phyloP scores from a whole-genome alignment of 2,888 invertebrate species.

The Thymelicus sylvestris region DNA sequence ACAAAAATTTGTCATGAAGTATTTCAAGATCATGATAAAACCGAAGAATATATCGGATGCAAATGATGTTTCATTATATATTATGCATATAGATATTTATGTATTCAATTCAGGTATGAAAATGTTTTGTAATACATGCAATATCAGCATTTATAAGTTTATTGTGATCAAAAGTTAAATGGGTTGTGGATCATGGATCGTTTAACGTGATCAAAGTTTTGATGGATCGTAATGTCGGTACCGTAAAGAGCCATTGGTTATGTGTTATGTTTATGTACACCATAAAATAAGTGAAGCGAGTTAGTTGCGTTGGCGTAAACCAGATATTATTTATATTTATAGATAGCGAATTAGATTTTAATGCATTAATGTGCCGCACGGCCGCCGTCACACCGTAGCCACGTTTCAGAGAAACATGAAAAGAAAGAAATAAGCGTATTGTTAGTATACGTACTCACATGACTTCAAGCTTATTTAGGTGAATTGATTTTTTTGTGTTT shows the following conservation, averaged over 20 bases:
- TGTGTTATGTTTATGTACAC: conserved; percentile 46
- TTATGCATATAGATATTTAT: neutral
- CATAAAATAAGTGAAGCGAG: conserved; percentile 61
- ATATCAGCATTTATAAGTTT: neutral
- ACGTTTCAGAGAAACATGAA: conserved; percentile 84
- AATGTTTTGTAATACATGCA: conserved; percentile 14
- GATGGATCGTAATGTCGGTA: conserved; percentile 46
- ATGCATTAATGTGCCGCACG: conserved; percentile 63
- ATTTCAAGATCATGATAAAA: no score
- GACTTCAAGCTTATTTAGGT: conserved; percentile 32
- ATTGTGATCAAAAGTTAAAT: neutral
- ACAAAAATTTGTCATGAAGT: no score
- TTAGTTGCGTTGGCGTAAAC: conserved; percentile 82
- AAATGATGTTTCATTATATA: no score
- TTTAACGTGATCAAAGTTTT: neutral
- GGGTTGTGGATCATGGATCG: neutral
- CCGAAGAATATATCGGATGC: no score
- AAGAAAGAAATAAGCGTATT: conserved; percentile 82
- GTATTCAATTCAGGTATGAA: conserved; percentile 1
- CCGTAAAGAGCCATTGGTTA: conserved; percentile 55
- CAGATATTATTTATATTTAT: conserved; percentile 65
- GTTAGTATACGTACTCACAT: conserved; percentile 79
- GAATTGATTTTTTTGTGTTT: no score
- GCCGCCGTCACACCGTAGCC: conserved; percentile 73
- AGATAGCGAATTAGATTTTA: conserved; percentile 65